A percentile compares a stretch with the other conserved stretches of the same genome.
phyloP scores from a whole-genome alignment of 1,140 invertebrate genomes.

The Mactra quadrangularis region DNA sequence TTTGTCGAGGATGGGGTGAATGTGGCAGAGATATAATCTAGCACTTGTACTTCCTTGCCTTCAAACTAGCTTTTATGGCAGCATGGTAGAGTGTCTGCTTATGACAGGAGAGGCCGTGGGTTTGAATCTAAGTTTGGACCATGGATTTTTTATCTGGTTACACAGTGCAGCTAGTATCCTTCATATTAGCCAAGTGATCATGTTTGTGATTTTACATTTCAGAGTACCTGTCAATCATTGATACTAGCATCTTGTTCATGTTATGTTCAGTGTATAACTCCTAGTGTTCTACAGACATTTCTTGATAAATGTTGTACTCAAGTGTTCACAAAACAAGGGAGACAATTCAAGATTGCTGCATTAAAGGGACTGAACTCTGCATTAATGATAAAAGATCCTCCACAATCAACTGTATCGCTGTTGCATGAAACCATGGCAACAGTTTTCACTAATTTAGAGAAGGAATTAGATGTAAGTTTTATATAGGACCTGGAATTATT shows the following conservation, averaged over 20 bases:
- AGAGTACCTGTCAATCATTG: constrained; percentile 33
- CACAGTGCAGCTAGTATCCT: too few species aligned
- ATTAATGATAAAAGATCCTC: constrained; percentile 73
- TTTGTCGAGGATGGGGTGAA: too few species aligned
- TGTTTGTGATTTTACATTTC: too few species aligned
- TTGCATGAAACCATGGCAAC: constrained; percentile 65
- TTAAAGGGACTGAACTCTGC: constrained; percentile 73
- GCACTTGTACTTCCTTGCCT: too few species aligned
- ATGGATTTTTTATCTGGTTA: too few species aligned
- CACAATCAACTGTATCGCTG: constrained; percentile 70
- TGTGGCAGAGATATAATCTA: too few species aligned
- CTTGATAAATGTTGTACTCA: constrained; percentile 62
- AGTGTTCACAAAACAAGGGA: background rate
- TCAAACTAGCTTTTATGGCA: too few species aligned
- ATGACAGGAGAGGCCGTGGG: too few species aligned
- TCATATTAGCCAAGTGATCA: too few species aligned
- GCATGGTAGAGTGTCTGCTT: too few species aligned
- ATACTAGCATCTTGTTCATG: constrained; percentile 32
- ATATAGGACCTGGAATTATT: too few species aligned
- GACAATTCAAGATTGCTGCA: constrained; percentile 53
- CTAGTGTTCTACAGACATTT: constrained; percentile 64
- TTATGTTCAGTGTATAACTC: constrained; percentile 63
- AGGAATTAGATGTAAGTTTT: constrained; percentile 45
- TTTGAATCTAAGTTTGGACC: too few species aligned
- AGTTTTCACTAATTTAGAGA: constrained; percentile 62